phyloP scores from a whole-genome alignment of 2,113 vertebrate genomes.

The Myotis lucifugus region DNA sequence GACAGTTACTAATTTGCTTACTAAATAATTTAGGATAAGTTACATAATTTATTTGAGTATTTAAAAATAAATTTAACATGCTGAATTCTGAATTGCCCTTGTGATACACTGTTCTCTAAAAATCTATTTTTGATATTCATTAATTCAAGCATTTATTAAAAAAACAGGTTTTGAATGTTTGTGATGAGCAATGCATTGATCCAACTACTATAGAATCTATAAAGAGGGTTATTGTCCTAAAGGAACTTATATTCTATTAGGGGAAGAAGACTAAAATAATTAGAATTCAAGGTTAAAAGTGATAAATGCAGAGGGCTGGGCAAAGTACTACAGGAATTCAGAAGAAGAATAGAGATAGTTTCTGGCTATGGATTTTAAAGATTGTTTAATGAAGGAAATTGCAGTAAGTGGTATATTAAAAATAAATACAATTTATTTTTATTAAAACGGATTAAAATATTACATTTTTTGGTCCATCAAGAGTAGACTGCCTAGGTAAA shows the following conservation, averaged over 20 bases:
- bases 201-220: conserved; percentile 43
- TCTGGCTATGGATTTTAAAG: conserved; percentile 3
- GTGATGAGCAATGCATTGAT: conserved; percentile 58
- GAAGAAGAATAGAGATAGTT: background rate
- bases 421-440: conserved; percentile 10
- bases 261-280: conserved; percentile 41
- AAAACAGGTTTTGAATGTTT: conserved; percentile 61
- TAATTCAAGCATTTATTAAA: conserved; percentile 61
- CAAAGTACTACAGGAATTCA: background rate
- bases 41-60: conserved; percentile 65
- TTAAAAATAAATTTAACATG: conserved; percentile 68
- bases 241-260: conserved; percentile 59
- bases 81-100: conserved; percentile 62
- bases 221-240: conserved; percentile 53
- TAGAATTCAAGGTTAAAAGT: conserved; percentile 50
- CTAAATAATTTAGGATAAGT: conserved; percentile 71
- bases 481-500: background rate
- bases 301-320: background rate
- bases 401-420: background rate
- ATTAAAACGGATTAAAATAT: conserved; percentile 5
- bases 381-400: background rate
- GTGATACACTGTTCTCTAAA: conserved; percentile 59
- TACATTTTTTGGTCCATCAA: background rate
- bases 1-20: conserved; percentile 73
- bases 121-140: conserved; percentile 66